A percentile compares a stretch with the other conserved stretches of the same genome.
Conservation (phyloP, 2,797 vertebrate genomes). For the Pseudomugil tenellus region DNA sequence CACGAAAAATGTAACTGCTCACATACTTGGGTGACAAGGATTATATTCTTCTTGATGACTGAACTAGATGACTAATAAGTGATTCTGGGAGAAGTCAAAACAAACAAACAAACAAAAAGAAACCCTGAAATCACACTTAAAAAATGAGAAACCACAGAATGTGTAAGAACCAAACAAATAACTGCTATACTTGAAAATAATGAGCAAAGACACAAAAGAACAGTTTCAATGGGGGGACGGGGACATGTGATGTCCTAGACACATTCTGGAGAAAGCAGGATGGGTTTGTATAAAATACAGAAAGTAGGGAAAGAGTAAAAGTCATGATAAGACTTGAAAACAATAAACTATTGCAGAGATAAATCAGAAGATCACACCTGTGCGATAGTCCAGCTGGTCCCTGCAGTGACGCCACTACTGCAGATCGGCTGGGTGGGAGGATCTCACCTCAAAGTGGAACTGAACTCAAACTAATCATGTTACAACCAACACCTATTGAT, state of each 20-base stretch:
- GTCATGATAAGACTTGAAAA: not conserved
- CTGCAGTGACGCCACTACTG: conserved; percentile 40
- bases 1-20: conserved; percentile 46
- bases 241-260: conserved; percentile 2
- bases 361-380: conserved; percentile 52
- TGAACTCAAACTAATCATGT: not conserved
- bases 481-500: not conserved
- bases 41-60: conserved; percentile 5
- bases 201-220: conserved; percentile 27
- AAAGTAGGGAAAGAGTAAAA: not conserved
- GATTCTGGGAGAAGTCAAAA: conserved; percentile 15
- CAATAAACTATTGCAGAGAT: conserved; percentile 15
- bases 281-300: conserved; percentile 19
- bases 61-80: conserved; percentile 11
- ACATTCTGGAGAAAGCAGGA: conserved; percentile 31
- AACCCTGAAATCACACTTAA: too few species aligned
- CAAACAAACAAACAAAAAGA: too few species aligned
- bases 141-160: too few species aligned
- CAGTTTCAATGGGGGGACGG: conserved; percentile 18
- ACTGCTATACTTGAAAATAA: conserved; percentile 38
- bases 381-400: conserved; percentile 50
- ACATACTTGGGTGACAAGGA: conserved; percentile 28
- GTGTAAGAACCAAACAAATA: conserved; percentile 44
- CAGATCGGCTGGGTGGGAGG: conserved; percentile 21
- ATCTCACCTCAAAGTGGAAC: conserved; percentile 24